Evolutionary conservation across 2,797 vertebrate genomes (phyloP).

Genomic region (Uromys caudimaculatus): DNA sequence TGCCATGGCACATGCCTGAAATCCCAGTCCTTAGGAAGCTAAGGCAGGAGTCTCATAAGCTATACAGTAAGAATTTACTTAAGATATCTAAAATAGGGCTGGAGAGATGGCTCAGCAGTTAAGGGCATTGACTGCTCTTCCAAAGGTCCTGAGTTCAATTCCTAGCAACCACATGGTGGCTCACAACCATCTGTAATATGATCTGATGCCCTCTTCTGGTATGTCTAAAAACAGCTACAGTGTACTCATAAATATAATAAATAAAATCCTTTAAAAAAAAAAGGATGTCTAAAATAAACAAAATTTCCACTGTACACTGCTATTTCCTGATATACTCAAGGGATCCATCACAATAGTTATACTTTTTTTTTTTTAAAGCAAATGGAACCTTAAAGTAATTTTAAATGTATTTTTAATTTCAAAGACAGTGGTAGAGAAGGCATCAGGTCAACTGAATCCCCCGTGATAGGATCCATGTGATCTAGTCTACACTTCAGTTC

Average conservation of each 20-base stretch:
- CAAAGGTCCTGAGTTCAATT: no score
- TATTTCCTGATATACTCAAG: neutral
- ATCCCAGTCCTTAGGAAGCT: neutral
- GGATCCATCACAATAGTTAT: neutral
- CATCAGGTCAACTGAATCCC: neutral
- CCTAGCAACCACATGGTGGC: no score
- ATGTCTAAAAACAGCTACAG: no score
- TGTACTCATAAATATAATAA: no score
- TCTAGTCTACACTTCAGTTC: neutral
- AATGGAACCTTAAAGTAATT: neutral
- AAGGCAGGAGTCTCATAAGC: neutral
- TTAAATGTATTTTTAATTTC: constrained; percentile 56
- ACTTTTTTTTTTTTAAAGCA: neutral
- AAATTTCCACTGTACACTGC: neutral
- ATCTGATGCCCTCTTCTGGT: no score
- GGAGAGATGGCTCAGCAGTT: no score
- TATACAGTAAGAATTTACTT: neutral
- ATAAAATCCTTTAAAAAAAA: no score
- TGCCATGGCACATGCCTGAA: neutral
- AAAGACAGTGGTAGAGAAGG: constrained; percentile 1
- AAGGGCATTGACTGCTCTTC: no score
- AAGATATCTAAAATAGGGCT: neutral
- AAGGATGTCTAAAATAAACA: neutral
- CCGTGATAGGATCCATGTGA: neutral
- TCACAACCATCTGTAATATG: no score